Evolutionary conservation across 2,888 invertebrate genomes (phyloP).

Genomic region (Linhomoeus sp.): DNA sequence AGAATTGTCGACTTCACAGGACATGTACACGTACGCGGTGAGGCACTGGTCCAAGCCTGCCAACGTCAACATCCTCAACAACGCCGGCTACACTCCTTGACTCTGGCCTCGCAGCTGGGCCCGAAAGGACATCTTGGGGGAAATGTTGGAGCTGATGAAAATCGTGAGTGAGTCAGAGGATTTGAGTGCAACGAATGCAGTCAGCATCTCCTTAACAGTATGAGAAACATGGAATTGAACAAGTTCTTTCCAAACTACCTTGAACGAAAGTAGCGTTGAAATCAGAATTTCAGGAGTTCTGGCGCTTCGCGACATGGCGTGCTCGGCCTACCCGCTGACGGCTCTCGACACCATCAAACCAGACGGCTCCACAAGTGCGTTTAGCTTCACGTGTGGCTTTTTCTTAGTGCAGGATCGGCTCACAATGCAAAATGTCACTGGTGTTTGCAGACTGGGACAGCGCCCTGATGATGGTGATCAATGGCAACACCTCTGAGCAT

Average conservation of each 20-base stretch:
- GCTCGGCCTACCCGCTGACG: constrained; percentile 87
- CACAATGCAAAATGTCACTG: too few relatives aligned
- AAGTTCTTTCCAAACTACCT: too few relatives aligned
- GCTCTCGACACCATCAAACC: constrained; percentile 84
- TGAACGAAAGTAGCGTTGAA: too few relatives aligned
- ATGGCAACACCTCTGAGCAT: constrained; percentile 91
- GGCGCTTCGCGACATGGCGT: constrained; percentile 95
- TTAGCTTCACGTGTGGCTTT: too few relatives aligned
- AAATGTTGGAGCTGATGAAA: constrained; percentile 73
- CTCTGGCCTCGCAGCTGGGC: constrained; percentile 90
- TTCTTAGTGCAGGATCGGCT: too few relatives aligned
- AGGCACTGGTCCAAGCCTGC: constrained; percentile 82
- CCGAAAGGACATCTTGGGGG: constrained; percentile 81
- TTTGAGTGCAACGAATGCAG: too few relatives aligned
- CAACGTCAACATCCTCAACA: constrained; percentile 69
- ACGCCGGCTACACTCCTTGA: constrained; percentile 72
- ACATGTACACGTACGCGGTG: constrained; percentile 93
- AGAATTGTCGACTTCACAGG: too few relatives aligned
- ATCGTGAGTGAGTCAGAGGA: constrained; percentile 16
- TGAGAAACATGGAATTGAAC: too few relatives aligned
- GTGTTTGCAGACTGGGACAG: constrained; percentile 91
- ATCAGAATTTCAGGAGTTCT: constrained; percentile 81
- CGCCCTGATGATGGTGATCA: constrained; percentile 84
- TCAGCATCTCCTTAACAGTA: too few relatives aligned
- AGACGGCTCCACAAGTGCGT: constrained; percentile 77